These are phyloP conservation scores for Calephelis perditalis DNA, from an alignment of 2,888 invertebrate species.

Conservation along the genomic window DNA sequence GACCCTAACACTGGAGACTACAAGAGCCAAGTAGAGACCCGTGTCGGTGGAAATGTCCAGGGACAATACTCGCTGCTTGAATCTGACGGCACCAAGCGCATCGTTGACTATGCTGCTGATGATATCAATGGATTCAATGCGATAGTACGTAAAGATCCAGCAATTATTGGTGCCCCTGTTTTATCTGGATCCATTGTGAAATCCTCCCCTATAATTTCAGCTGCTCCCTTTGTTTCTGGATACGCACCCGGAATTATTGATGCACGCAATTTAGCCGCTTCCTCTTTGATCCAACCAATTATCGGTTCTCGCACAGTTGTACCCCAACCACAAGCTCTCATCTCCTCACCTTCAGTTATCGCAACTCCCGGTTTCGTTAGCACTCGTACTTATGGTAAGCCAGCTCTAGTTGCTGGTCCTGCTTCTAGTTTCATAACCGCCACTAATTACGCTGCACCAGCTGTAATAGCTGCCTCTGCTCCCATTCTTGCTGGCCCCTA, in stretches of 20 bases:
- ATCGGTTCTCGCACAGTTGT: conserved; percentile 32
- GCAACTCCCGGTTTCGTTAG: conserved; percentile 28
- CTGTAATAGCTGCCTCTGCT: conserved; percentile 22
- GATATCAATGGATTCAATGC: conserved; percentile 78
- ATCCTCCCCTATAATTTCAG: too few relatives aligned
- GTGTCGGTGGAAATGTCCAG: conserved; percentile 67
- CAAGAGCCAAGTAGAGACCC: conserved; percentile 39
- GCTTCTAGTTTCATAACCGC: conserved; percentile 26
- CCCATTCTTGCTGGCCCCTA: too few relatives aligned
- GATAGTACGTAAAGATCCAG: conserved; percentile 73
- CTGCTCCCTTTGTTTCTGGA: too few relatives aligned
- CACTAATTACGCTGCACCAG: conserved; percentile 28
- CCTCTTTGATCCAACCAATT: conserved; percentile 33
- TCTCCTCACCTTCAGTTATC: conserved; percentile 24
- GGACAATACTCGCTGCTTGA: too few relatives aligned
- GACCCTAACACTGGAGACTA: conserved; percentile 77
- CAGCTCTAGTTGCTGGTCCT: too few relatives aligned
- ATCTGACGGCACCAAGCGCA: conserved; percentile 59
- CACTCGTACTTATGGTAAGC: too few relatives aligned
- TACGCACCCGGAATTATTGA: conserved; percentile 39
- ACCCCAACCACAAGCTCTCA: too few relatives aligned
- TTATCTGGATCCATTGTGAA: too few relatives aligned
- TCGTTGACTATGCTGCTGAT: conserved; percentile 77
- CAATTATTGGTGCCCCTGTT: conserved; percentile 39
- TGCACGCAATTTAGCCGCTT: conserved; percentile 36